Conservation (phyloP, 2,797 vertebrate species). For the Bradypodion pumilum region DNA sequence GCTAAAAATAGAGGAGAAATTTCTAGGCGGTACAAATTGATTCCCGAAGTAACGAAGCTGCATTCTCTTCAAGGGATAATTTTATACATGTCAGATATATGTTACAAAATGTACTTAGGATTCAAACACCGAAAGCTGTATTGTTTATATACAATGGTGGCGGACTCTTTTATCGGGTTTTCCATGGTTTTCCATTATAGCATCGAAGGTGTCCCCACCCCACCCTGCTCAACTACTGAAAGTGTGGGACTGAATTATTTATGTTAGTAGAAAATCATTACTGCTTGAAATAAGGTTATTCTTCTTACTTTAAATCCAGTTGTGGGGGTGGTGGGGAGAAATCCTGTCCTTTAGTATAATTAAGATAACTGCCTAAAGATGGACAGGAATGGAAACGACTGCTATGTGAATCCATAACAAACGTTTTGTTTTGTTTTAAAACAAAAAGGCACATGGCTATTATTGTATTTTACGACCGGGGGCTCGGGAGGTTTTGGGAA, state of each 20-base stretch:
- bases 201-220: neutral
- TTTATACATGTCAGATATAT: neutral
- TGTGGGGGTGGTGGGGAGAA: neutral
- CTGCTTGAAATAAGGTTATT: conserved; percentile 36
- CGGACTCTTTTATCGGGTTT: neutral
- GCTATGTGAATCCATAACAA: conserved; percentile 26
- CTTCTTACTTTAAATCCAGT: conserved; percentile 37
- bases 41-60: neutral
- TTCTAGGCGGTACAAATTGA: neutral
- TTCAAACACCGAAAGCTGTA: too few relatives aligned
- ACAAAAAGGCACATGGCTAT: neutral
- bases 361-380: conserved; percentile 17
- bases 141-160: neutral
- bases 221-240: conserved; percentile 20
- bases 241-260: conserved; percentile 11
- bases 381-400: neutral
- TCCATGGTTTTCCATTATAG: neutral
- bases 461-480: conserved; percentile 37
- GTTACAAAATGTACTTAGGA: neutral
- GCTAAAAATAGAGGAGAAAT: neutral
- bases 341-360: conserved; percentile 7
- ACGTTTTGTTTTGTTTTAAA: conserved; percentile 17
- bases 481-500: neutral
- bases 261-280: conserved; percentile 14
- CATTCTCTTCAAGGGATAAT: conserved; percentile 15